Evolutionary conservation across 2,113 vertebrate genomes (phyloP), one percentile per base, ranked within the genome.

Genomic region (Columba janthina): DNA sequence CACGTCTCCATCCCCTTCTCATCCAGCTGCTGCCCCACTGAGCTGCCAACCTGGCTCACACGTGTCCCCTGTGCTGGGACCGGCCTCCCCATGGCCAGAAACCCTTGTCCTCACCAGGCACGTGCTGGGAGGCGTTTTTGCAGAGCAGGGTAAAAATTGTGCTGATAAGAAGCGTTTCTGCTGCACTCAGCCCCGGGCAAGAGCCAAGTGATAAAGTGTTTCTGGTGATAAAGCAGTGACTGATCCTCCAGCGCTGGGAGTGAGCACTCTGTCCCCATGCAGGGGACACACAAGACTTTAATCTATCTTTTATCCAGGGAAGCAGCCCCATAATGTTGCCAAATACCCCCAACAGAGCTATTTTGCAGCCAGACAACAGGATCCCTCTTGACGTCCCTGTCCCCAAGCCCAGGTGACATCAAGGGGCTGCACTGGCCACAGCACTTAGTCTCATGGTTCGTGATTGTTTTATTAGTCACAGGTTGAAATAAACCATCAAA

Each of bases 171-270:
- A 74, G 7, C 4, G 1, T 95, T 94, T 91, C 73, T 95, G 79
- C 87, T 93, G 88, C 1, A 0, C 61, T 95, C 51, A 51, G 56
- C 69, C 36, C n/a, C 60, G 6, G 5, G 36, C 69, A 81, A 62
- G 53, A 42, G 88, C 89, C 83, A 94, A 92, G 44, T 20, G 24
- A 80, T 44, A 44, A 44, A 44, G 93, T 85, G 44, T 1, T 58
- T 89, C 0, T 7, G 22, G 31, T 58, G 82, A 79, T 42, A 85
- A 74, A 91, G 61, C 44, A 82, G 10, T 56, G 15, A 22, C 16
- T 12, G 1, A 20, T 56, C 34, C 53, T 32, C 5, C 1, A 0
- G 44, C 56, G 32, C 19, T 1, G 0, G 51, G 31, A 17, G 5
- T 53, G 60, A 90, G 32, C 6, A 57, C 12, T 50, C 32, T 1